Base-by-base conservation (phyloP, 2,797 vertebrate species). In the Pseudomugil tenellus region DNA sequence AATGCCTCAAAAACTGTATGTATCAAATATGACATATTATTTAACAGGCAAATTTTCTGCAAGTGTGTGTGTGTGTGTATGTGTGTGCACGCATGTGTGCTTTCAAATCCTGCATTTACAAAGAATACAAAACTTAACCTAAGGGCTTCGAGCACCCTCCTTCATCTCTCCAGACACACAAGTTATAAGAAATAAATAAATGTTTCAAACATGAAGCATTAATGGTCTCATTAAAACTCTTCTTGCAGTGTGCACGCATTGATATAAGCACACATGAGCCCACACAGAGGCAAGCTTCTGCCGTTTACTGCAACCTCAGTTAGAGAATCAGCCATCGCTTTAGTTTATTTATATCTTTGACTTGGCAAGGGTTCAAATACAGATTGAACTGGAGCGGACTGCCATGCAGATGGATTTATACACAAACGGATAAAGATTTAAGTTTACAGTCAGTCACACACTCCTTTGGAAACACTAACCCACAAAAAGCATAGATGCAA, bases 261-360 rank as follows among this genome's bases (percentile, higher is more conserved):
- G 5, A 56, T 26, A 73, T 53, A 74, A 43, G 74, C 54, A 66
- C 52, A 60, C 52, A 70, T 32, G 62, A 34, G 70, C 26, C 62
- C 61, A 61, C 55, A 73, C 28, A 58, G 3, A 35, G 31, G 32
- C 66, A 63, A 67, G 60, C 65, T 67, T 72, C 58, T 83, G 61
- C 63, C 68, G 72, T 77, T 70, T 74, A 63, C 67, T 78, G 60
- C 63, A 87, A 71, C 63, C 59, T 71, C 64, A 58, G 13, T 41
- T 58, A 11, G 19, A 12, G 63, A 67, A 72, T 80, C 70, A 74
- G 52, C 66, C 67, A 12, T 54, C 66, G 39, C 63, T 43, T 43
- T 29, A 70, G 48, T 77, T 83, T 81, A 84, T 89, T 87, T 85
- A 79, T 84, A 84, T 83, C 70, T 43, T 35, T 26, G 64, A 61